Evolutionary conservation across 2,113 vertebrate genomes (phyloP), one percentile per base, ranked within the genome.

Genomic region (Prionailurus bengalensis): DNA sequence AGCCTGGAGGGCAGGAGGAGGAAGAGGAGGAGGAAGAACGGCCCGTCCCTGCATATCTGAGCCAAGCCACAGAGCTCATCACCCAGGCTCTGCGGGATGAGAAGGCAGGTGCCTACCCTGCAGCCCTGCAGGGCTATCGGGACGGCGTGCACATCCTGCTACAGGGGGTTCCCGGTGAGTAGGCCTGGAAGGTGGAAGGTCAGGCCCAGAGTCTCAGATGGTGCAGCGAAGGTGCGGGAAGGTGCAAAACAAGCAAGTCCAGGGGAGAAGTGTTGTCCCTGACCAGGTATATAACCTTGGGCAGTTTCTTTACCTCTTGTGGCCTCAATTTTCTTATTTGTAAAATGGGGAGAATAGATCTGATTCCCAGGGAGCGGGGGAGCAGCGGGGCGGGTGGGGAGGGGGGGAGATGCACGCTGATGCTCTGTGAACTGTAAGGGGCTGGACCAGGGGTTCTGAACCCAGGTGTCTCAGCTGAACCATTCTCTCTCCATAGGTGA

Each of bases 101-200:
- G 92, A 97, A 96, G 9, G 95, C 97, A 3, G 98, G 97, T 0
- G 97, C 98, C 79, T 98, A 98, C 36, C 42, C 97, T 13, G 95
- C 87, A 0, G 98, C 98, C 0, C 98, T 99, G 76, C 92, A 84
- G n/a, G 97, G 98, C 73, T 99, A 99, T 98, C 98, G 99, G 96
- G 98, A 98, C 0, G 99, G 99, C 0, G 99, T 99, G 61, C 99
- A 99, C 36, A 97, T 99, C 66, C 98, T 99, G 89, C 99, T 99
- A 85, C 99, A 98, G 81, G 99, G 99, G 73, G 98, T 99, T 1
- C 98, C 99, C 73, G 98, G 99, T 99, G 96, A 97, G 99, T 98
- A 29, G 29, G 39, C 36, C 5, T 1, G 17, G 39, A 63, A n/a
- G 65, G 53, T 3, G 2, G 70, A 21, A 21, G 63, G 53, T 17